phyloP scores from a whole-genome alignment of 2,113 vertebrate species.

The Oryzias melastigma region DNA sequence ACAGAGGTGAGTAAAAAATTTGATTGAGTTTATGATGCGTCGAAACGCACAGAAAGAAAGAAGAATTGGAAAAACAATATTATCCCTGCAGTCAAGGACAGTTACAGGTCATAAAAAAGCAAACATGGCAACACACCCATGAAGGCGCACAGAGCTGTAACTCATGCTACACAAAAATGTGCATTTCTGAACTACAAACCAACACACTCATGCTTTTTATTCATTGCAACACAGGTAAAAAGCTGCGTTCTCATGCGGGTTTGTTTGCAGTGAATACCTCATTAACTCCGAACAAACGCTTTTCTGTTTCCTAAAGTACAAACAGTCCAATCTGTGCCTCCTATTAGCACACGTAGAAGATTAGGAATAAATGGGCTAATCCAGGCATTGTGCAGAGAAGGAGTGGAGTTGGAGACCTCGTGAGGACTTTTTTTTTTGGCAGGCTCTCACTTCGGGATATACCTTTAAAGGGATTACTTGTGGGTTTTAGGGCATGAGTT shows the following conservation, averaged over 20 bases:
- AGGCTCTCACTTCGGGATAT: background rate
- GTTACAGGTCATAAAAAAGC: too few species aligned
- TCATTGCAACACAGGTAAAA: too few species aligned
- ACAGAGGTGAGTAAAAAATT: too few species aligned
- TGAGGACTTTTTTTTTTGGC: background rate
- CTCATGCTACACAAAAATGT: too few species aligned
- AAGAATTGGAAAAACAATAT: too few species aligned
- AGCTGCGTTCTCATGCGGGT: background rate
- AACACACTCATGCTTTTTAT: too few species aligned
- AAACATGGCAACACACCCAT: too few species aligned
- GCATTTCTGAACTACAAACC: too few species aligned
- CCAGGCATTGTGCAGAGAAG: conserved; percentile 9
- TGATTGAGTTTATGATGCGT: too few species aligned
- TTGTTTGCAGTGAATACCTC: conserved; percentile 2
- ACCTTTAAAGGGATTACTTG: background rate
- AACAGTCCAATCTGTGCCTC: conserved; percentile 23
- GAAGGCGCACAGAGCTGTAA: too few species aligned
- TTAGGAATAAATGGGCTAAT: conserved; percentile 27
- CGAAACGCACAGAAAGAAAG: too few species aligned
- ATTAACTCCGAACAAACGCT: conserved; percentile 6
- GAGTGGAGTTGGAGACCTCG: background rate
- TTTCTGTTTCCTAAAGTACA: conserved; percentile 6
- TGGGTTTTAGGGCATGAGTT: background rate
- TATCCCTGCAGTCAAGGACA: too few species aligned
- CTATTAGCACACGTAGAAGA: conserved; percentile 18